These are phyloP conservation scores for Lophotriccus pileatus DNA, from an alignment of 2,797 vertebrate genomes.

Conservation along the genomic window DNA sequence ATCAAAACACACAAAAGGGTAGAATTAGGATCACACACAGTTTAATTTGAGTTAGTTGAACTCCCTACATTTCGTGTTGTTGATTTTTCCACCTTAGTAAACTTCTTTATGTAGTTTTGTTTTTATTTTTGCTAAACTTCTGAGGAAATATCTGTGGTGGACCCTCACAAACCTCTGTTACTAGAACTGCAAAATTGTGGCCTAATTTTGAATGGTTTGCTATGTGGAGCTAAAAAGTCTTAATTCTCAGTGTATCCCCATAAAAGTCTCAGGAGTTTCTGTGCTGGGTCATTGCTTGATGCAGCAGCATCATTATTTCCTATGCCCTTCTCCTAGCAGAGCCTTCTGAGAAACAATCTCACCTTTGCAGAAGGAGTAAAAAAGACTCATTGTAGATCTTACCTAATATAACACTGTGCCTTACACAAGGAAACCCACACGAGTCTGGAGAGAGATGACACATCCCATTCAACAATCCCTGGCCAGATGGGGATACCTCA, in stretches of 20 bases:
- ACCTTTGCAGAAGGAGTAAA: conserved; percentile 9
- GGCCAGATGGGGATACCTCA: background rate
- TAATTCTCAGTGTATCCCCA: background rate
- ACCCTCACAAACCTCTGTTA: conserved; percentile 1
- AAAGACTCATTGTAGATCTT: conserved; percentile 16
- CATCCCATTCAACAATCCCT: background rate
- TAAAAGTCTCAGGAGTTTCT: conserved; percentile 16
- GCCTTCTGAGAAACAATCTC: conserved; percentile 3
- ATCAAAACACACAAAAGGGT: conserved; percentile 61
- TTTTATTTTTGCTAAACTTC: conserved; percentile 4
- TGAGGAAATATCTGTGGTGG: background rate
- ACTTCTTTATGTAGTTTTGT: background rate
- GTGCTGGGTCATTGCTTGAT: background rate
- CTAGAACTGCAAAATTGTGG: conserved; percentile 17
- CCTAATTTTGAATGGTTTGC: conserved; percentile 21
- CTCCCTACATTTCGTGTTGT: background rate
- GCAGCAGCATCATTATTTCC: conserved; percentile 21
- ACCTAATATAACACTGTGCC: background rate
- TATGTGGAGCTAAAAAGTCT: conserved; percentile 8
- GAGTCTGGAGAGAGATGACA: background rate
- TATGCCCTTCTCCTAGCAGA: background rate
- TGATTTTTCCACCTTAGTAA: conserved; percentile 1
- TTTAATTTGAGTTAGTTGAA: background rate
- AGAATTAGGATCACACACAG: conserved; percentile 1
- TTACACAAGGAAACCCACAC: conserved; percentile 10